Conservation (phyloP, 2,113 vertebrate species). For the Oreochromis niloticus region DNA sequence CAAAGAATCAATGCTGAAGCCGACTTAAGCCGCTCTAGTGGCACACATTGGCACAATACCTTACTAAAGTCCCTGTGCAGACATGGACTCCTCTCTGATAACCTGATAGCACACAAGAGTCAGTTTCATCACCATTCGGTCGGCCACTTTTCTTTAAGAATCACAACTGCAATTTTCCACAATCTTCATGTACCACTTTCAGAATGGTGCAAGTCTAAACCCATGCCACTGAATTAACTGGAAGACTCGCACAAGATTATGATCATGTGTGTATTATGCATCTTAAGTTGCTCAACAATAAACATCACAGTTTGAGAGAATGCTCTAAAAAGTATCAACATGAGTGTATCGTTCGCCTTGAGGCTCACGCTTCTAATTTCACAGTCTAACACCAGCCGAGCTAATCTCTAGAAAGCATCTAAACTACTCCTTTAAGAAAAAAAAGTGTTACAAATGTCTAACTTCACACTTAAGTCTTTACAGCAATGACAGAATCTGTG, state of each 20-base stretch:
- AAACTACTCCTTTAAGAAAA: not conserved
- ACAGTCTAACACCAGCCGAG: not conserved
- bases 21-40: not conserved
- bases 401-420: not conserved
- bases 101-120: not conserved
- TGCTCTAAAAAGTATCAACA: not conserved
- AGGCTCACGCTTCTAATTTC: not conserved
- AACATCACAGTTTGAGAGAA: not conserved
- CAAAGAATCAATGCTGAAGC: not conserved
- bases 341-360: not conserved
- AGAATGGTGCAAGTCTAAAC: not conserved
- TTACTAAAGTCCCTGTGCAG: not conserved
- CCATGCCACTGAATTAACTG: not conserved
- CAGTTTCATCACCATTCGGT: not conserved
- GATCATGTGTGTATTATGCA: not conserved
- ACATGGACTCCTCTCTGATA: not conserved
- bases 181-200: not conserved
- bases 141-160: not conserved
- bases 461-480: not conserved
- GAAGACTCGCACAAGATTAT: not conserved
- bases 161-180: not conserved
- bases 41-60: not conserved
- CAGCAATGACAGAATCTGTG: fast-evolving
- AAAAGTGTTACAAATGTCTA: not conserved
- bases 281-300: not conserved